These are phyloP conservation scores for Notothenia coriiceps DNA, from an alignment of 2,113 vertebrate genomes.

Conservation along the genomic window DNA sequence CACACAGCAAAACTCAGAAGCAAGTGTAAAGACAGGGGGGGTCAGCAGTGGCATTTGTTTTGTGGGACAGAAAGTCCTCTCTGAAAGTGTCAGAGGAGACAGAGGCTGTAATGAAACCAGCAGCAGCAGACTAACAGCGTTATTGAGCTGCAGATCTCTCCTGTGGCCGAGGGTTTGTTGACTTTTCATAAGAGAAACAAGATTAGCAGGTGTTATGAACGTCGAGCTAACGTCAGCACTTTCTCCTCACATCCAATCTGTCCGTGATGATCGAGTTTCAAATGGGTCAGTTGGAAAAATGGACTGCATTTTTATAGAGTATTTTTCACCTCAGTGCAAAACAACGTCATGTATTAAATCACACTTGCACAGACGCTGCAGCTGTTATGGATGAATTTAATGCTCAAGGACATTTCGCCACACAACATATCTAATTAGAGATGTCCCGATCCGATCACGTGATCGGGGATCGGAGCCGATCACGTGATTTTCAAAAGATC, in stretches of 20 bases:
- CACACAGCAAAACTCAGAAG: constrained; percentile 16
- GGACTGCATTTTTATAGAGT: no score
- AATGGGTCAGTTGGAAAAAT: neutral
- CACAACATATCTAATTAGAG: no score
- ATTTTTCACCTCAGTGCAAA: neutral
- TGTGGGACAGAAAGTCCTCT: neutral
- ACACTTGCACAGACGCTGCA: neutral
- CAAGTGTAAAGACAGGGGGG: neutral
- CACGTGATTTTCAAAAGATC: no score
- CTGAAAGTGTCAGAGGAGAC: neutral
- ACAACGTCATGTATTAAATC: no score
- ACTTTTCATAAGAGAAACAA: constrained; percentile 66
- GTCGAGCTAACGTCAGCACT: constrained; percentile 43
- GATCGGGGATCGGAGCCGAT: no score
- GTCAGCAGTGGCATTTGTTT: neutral
- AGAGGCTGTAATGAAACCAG: constrained; percentile 41
- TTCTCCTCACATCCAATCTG: constrained; percentile 36
- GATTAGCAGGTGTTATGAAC: constrained; percentile 53
- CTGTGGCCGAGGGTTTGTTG: constrained; percentile 36
- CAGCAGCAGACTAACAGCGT: constrained; percentile 3
- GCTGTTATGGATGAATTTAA: neutral
- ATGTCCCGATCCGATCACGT: no score
- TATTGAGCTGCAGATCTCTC: constrained; percentile 21
- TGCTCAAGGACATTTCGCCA: neutral
- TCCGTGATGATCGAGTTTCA: constrained; percentile 39